Evolutionary conservation across 1,140 invertebrate genomes (phyloP).

Genomic region (Phymastichus coffea): DNA sequence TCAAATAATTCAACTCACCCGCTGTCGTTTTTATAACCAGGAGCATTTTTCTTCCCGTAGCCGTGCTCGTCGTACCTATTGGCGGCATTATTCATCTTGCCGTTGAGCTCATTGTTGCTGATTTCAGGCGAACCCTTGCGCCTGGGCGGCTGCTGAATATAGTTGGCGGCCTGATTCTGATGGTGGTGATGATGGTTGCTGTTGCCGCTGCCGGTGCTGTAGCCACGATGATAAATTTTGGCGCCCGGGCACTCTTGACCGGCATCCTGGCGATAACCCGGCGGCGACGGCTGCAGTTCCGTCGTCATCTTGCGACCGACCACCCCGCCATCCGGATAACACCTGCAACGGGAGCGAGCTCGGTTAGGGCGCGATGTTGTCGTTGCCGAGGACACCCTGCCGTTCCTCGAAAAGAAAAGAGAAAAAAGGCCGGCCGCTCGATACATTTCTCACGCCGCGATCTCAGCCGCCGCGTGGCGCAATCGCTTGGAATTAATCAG

Average conservation of each 20-base stretch:
- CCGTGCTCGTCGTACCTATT: slow-evolving; percentile 37
- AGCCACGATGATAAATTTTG: slow-evolving; percentile 49
- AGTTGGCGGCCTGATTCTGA: slow-evolving; percentile 23
- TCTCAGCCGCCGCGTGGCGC: no score
- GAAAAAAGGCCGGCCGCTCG: no score
- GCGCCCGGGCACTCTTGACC: slow-evolving; percentile 47
- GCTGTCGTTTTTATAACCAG: slow-evolving; percentile 55
- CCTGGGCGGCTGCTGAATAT: slow-evolving; percentile 41
- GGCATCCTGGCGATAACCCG: slow-evolving; percentile 55
- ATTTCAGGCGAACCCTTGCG: slow-evolving; percentile 36
- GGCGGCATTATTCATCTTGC: slow-evolving; percentile 34
- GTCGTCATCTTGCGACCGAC: slow-evolving; percentile 59
- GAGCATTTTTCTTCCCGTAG: slow-evolving; percentile 54
- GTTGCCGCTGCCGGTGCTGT: slow-evolving; percentile 45
- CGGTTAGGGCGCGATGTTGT: no score
- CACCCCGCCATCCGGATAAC: slow-evolving; percentile 55
- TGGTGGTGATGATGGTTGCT: slow-evolving; percentile 42
- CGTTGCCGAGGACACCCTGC: no score
- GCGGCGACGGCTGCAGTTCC: slow-evolving; percentile 56
- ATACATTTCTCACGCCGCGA: no score
- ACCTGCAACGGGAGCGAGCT: slow-evolving; percentile 37
- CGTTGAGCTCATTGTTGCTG: slow-evolving; percentile 41
- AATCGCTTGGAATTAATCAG: no score
- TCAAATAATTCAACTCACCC: slow-evolving; percentile 40
- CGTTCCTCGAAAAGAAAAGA: no score